Evolutionary conservation across 1,140 invertebrate genomes (phyloP).

Genomic region (Thrips palmi): DNA sequence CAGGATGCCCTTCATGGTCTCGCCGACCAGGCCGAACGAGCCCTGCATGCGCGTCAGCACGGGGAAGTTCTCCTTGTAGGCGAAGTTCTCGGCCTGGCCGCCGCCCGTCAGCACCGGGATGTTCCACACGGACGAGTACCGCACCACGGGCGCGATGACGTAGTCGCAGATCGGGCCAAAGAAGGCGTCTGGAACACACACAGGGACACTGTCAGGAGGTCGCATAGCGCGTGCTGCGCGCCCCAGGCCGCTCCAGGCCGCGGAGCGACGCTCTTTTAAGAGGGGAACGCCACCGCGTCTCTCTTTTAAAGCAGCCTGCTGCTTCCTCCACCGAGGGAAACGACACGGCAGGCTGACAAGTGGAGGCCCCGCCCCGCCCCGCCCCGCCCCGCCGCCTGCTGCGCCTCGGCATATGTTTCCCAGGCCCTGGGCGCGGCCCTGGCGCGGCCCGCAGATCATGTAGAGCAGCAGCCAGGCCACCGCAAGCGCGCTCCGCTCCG

Average conservation of each 20-base stretch:
- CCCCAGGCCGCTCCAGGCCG: conserved; percentile 2
- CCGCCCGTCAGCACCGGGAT: conserved; percentile 74
- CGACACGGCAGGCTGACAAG: too few species aligned
- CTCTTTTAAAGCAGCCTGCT: too few species aligned
- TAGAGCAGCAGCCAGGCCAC: too few species aligned
- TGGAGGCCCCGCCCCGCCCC: too few species aligned
- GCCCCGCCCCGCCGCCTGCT: too few species aligned
- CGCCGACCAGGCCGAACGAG: conserved; percentile 52
- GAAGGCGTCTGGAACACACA: conserved; percentile 52
- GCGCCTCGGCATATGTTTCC: too few species aligned
- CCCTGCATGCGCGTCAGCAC: conserved; percentile 75
- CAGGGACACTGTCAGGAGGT: conserved; percentile 14
- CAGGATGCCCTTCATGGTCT: conserved; percentile 45
- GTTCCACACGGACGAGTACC: conserved; percentile 73
- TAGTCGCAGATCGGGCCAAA: conserved; percentile 84
- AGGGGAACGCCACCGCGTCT: conserved; percentile 9
- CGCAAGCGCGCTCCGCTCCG: too few species aligned
- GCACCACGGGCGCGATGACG: conserved; percentile 71
- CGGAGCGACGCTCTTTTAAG: neutral
- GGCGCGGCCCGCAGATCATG: too few species aligned
- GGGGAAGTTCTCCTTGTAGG: conserved; percentile 45
- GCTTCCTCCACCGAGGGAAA: too few species aligned
- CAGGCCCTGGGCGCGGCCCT: too few species aligned
- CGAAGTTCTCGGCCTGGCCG: conserved; percentile 63
- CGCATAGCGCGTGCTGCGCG: conserved; percentile 12